Conservation (phyloP, 1,140 invertebrate species). For the Drosophila chauvacae region DNA sequence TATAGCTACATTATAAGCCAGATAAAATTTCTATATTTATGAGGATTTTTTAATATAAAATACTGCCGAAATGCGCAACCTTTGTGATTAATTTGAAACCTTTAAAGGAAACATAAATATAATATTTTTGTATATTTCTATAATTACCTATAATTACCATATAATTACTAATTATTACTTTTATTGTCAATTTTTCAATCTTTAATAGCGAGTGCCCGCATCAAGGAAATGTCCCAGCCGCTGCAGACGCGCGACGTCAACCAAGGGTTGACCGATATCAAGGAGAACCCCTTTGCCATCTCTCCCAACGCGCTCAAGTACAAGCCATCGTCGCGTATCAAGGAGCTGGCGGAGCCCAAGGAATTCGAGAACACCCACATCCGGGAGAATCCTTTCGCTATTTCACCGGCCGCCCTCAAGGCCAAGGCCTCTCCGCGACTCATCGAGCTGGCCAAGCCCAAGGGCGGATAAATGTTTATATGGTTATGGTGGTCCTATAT, state of each 20-base stretch:
- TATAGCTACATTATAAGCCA: neutral
- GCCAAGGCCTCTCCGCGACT: conserved; percentile 85
- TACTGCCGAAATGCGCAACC: no score
- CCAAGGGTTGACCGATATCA: conserved; percentile 54
- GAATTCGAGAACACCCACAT: conserved; percentile 79
- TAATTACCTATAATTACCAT: neutral
- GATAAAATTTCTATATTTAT: no score
- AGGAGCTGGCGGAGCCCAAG: conserved; percentile 85
- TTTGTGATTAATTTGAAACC: no score
- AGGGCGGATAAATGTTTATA: conserved; percentile 41
- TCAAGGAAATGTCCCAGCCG: conserved; percentile 70
- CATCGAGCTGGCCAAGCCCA: conserved; percentile 85
- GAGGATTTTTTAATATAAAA: no score
- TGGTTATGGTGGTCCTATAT: neutral
- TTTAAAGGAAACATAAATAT: no score
- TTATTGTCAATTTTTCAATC: neutral
- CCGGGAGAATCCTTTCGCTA: conserved; percentile 74
- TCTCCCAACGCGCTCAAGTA: conserved; percentile 83
- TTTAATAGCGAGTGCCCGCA: conserved; percentile 62
- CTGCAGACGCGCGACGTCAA: conserved; percentile 56
- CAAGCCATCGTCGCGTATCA: conserved; percentile 83
- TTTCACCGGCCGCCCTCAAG: conserved; percentile 84
- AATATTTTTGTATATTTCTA: neutral
- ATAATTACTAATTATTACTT: neutral
- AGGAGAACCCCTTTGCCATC: conserved; percentile 74